Conservation (phyloP, 2,113 vertebrate genomes). For the Girardinichthys multiradiatus region DNA sequence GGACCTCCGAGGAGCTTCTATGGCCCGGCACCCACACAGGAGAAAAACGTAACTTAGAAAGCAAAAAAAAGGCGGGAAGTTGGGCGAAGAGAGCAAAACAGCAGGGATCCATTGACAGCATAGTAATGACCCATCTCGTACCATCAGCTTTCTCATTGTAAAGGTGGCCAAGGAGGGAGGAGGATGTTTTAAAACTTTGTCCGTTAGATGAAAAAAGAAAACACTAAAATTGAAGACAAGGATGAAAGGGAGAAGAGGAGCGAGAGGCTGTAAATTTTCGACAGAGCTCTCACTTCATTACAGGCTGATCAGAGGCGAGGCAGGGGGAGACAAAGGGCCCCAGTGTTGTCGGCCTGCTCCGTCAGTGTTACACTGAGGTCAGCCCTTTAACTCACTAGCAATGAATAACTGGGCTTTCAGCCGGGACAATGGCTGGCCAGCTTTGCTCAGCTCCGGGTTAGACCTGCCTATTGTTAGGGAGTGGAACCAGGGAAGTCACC, state of each 20-base stretch:
- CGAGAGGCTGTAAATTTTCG: conserved; percentile 86
- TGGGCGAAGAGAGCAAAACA: conserved; percentile 62
- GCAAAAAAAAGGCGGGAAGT: conserved; percentile 41
- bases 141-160: conserved; percentile 70
- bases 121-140: conserved; percentile 70
- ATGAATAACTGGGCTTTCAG: conserved; percentile 78
- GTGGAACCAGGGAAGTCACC: conserved; percentile 77
- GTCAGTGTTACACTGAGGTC: conserved; percentile 84
- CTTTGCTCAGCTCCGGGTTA: conserved; percentile 60
- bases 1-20: conserved; percentile 47
- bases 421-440: conserved; percentile 68
- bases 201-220: conserved; percentile 47
- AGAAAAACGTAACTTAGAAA: conserved; percentile 58
- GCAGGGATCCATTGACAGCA: conserved; percentile 66
- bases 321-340: conserved; percentile 84
- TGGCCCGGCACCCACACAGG: conserved; percentile 37
- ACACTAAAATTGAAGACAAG: conserved; percentile 69
- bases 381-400: conserved; percentile 75
- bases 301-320: conserved; percentile 86
- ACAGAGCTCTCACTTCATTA: conserved; percentile 93
- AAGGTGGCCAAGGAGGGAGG: conserved; percentile 55
- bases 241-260: conserved; percentile 72
- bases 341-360: conserved; percentile 82
- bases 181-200: conserved; percentile 72
- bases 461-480: conserved; percentile 69